A percentile compares a stretch with the other conserved stretches of the same genome.
phyloP scores from a whole-genome alignment of 1,140 invertebrate genomes.

The Teleopsis dalmanni region DNA sequence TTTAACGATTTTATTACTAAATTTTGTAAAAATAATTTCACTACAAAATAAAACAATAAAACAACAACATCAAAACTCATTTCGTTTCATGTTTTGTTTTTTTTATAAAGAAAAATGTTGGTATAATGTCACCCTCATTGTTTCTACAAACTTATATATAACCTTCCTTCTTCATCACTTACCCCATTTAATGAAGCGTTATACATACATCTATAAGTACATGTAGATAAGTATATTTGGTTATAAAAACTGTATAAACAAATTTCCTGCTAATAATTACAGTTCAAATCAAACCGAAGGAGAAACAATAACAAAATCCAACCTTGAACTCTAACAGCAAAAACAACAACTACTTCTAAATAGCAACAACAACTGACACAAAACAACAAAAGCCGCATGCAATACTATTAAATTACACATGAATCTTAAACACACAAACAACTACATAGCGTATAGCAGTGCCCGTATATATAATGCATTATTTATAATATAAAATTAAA shows the following conservation, averaged over 20 bases:
- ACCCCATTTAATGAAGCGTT: too few species aligned
- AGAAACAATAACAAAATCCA: background rate
- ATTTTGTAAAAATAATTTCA: too few species aligned
- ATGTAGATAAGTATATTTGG: background rate
- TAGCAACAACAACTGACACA: background rate
- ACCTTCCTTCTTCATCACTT: too few species aligned
- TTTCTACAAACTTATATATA: too few species aligned
- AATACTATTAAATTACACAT: background rate
- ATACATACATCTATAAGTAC: background rate
- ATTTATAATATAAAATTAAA: slow-evolving; percentile 11
- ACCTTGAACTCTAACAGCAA: slow-evolving; percentile 7
- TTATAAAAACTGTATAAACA: background rate
- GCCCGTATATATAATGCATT: slow-evolving; percentile 7
- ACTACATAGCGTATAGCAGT: background rate
- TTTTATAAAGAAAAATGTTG: too few species aligned
- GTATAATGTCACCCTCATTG: too few species aligned
- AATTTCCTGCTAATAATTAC: background rate
- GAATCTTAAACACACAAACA: background rate
- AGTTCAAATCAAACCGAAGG: background rate
- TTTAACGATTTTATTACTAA: too few species aligned
- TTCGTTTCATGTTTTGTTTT: too few species aligned
- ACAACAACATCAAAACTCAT: too few species aligned
- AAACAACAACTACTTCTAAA: background rate
- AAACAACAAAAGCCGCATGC: background rate
- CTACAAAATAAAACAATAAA: too few species aligned